These are phyloP conservation scores for Cyaniris semiargus DNA, from an alignment of 2,888 invertebrate genomes.

Conservation along the genomic window DNA sequence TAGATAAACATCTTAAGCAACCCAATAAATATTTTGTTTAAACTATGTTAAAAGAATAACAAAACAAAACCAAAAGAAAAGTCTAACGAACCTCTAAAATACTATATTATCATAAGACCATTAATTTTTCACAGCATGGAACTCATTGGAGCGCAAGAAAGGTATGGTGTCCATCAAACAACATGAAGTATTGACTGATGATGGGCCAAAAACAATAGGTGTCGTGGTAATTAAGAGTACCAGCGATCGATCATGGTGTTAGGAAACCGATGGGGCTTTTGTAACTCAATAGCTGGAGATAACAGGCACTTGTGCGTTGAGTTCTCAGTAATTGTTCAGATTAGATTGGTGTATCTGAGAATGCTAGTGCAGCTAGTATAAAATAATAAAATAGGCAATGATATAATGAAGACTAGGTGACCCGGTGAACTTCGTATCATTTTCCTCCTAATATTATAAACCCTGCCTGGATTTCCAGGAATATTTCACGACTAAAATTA, in stretches of 20 bases:
- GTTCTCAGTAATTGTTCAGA: conserved; percentile 1
- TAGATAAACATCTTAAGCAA: not conserved
- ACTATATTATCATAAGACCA: not conserved
- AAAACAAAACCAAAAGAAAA: not conserved
- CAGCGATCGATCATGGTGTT: conserved; percentile 61
- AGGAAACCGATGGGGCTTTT: conserved; percentile 18
- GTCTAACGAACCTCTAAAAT: not conserved
- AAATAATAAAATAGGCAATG: too few species aligned
- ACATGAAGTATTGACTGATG: conserved; percentile 76
- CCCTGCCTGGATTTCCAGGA: too few species aligned
- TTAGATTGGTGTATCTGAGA: conserved; percentile 8
- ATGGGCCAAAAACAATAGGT: conserved; percentile 66
- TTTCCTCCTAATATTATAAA: too few species aligned
- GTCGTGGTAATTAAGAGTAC: conserved; percentile 72
- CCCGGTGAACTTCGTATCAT: too few species aligned
- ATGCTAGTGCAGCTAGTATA: not conserved
- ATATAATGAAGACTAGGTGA: too few species aligned
- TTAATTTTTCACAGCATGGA: conserved; percentile 42
- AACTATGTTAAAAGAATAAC: not conserved
- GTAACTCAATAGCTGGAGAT: conserved; percentile 4
- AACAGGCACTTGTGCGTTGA: not conserved
- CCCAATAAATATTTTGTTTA: not conserved
- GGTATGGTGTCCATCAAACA: conserved; percentile 67
- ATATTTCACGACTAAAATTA: too few species aligned
- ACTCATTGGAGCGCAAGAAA: conserved; percentile 64